Conservation (phyloP, 2,113 vertebrate species). For the Pelusios castaneus region DNA sequence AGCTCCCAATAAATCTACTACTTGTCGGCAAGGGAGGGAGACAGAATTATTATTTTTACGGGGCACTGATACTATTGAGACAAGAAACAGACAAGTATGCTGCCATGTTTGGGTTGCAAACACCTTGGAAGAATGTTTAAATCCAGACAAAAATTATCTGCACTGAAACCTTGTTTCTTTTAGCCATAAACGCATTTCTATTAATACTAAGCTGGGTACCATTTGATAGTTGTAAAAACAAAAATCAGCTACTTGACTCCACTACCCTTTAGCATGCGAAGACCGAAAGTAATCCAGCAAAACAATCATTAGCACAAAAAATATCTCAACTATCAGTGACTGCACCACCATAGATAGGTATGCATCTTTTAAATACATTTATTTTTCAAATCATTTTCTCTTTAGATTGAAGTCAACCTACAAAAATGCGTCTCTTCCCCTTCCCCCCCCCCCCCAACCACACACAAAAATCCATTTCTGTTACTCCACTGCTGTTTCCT, state of each 20-base stretch:
- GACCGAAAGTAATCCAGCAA: constrained; percentile 30
- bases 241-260: constrained; percentile 26
- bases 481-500: constrained; percentile 53
- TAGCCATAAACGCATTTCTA: not conserved
- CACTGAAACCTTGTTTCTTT: not conserved
- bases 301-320: constrained; percentile 47
- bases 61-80: not conserved
- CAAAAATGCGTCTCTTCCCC: constrained; percentile 28
- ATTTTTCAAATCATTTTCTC: not conserved
- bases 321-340: not conserved
- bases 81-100: rapidly evolving
- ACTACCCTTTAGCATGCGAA: not conserved
- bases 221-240: rapidly evolving
- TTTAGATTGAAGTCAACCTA: not conserved
- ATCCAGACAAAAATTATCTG: not conserved
- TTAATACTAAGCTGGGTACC: not conserved
- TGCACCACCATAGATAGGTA: not conserved
- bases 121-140: not conserved
- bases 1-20: not conserved
- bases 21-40: not conserved
- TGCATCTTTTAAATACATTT: not conserved
- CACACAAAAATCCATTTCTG: constrained; percentile 43
- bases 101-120: constrained; percentile 32
- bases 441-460: not conserved
- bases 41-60: not conserved